Percentiles rank a stretch among this genome's conserved stretches.
These are phyloP conservation scores for Synergus laeviventris DNA, from an alignment of 2,888 invertebrate species.

Conservation along the genomic window DNA sequence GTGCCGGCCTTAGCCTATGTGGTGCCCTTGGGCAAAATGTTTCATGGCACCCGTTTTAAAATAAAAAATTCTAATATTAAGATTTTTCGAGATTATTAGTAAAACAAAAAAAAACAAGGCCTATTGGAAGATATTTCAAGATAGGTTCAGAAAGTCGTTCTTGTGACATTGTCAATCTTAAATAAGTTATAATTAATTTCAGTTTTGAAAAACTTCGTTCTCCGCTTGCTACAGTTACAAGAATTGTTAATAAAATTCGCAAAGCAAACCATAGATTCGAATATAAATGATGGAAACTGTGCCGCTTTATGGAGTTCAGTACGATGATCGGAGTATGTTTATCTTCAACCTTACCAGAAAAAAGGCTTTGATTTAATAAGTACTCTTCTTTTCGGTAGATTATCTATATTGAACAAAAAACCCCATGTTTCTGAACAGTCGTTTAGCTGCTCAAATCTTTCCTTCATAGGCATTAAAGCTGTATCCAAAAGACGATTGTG, in stretches of 20 bases:
- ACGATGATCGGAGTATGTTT: no score
- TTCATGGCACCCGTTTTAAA: no score
- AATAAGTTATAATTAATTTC: conserved; percentile 19
- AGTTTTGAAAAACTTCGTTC: conserved; percentile 34
- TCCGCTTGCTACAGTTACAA: conserved; percentile 41
- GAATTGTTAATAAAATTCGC: conserved; percentile 33
- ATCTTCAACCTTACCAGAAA: neutral
- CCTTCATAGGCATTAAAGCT: conserved; percentile 1
- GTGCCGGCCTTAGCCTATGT: no score
- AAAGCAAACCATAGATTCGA: conserved; percentile 6
- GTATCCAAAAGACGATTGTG: no score
- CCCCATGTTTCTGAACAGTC: conserved; percentile 44
- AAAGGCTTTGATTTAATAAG: conserved; percentile 42
- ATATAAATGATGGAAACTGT: no score
- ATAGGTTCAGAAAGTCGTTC: no score
- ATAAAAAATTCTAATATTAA: no score
- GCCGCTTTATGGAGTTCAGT: no score
- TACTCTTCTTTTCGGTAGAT: conserved; percentile 36
- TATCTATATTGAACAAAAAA: conserved; percentile 49
- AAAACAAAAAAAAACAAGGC: no score
- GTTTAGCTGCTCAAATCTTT: conserved; percentile 40
- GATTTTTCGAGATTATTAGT: no score
- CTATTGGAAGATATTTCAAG: no score
- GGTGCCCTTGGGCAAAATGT: no score
- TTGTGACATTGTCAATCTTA: conserved; percentile 9